These are phyloP conservation scores for human DNA, from an alignment of 2,113 vertebrate species.

Conservation along the genomic window DNA sequence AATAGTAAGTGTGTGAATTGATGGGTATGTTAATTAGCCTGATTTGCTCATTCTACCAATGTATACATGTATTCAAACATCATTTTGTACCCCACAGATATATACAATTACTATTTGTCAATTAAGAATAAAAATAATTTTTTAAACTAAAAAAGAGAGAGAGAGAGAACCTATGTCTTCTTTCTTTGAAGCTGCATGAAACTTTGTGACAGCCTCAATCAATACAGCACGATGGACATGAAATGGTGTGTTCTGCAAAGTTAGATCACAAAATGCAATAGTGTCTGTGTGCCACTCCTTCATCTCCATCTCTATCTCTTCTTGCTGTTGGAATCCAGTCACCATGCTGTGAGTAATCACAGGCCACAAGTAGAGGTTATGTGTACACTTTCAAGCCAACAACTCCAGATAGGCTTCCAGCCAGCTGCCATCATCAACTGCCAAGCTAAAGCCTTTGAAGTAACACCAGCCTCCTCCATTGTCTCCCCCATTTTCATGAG, in stretches of 20 bases:
- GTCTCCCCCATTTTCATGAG: neutral
- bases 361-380: neutral
- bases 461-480: neutral
- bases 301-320: neutral
- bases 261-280: neutral
- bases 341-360: neutral
- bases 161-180: neutral
- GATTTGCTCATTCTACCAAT: neutral
- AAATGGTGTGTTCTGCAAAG: neutral
- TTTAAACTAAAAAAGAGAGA: neutral
- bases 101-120: neutral
- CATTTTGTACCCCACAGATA: neutral
- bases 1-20: neutral
- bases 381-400: neutral
- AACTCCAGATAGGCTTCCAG: neutral
- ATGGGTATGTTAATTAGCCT: no score
- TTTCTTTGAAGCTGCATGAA: neutral
- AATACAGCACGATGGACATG: neutral
- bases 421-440: neutral
- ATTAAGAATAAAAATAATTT: neutral
- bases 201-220: neutral
- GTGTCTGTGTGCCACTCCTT: accelerated
- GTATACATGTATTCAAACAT: neutral
- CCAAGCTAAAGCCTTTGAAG: neutral
- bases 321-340: neutral